Base-by-base conservation (phyloP, 2,888 invertebrate genomes). In the Sinotaia quadrata region DNA sequence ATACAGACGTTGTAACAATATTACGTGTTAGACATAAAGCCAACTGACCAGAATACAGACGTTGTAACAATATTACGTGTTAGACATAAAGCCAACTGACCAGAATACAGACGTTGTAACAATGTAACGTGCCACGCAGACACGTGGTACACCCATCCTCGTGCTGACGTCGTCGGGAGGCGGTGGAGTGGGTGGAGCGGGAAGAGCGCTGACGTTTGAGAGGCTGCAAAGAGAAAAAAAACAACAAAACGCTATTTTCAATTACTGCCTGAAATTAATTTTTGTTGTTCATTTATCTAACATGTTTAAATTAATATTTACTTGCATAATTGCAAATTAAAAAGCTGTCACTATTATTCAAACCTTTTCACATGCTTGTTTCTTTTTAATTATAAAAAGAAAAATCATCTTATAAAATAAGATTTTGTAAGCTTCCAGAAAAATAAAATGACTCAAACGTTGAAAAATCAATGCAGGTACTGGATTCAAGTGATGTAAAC, bases 41-140 rank as follows among this genome's bases (percentile, higher is more conserved):
- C 8, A 29, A 78, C 81, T 77, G 67, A 80, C 82, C 69, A 83
- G 67, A 7, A 83, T 78, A 47, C 4, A 47, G 4, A 41, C 41
- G 41, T 41, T 41, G 41, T 41, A 41, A 18, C 41, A 41, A 18
- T 8, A 12, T 21, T 21, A 47, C 47, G 7, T 21, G 24, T 1
- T 7, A 7, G 24, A 24, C 8, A 24, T 47, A 7, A 7, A 12
- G 18, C 24, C 12, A 8, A 79, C 82, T 78, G 62, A 82, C 83
- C 71, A 83, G 71, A 8, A 84, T 79, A 67, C 80, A 78, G 24
- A 84, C 82, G 58, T 84, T 84, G 67, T 84, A 84, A 72, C 82
- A 82, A 68, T 82, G 82, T 27, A 84, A 76, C 12, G 81, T 79
- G 65, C 78, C 82, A 68, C 84, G 73, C 51, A 84, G 77, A 72